These are phyloP conservation scores for Carlito syrichta DNA, from an alignment of 2,113 vertebrate species.

Conservation along the genomic window DNA sequence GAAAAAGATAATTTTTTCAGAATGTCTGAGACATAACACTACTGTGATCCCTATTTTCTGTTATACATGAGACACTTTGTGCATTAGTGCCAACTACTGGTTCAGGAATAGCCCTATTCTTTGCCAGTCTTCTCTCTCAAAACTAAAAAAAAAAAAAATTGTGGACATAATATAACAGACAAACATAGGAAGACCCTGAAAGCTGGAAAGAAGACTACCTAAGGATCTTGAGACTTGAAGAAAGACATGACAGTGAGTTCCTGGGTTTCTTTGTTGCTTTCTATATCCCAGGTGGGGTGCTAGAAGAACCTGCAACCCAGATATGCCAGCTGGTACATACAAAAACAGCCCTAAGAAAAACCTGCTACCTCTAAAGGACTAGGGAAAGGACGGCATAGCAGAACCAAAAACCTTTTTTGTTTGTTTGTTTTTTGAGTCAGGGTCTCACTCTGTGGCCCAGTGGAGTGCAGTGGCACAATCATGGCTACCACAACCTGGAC, in stretches of 20 bases:
- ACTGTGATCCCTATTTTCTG: background rate
- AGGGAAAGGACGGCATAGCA: background rate
- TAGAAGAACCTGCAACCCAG: background rate
- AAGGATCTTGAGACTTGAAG: background rate
- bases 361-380: background rate
- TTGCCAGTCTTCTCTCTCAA: background rate
- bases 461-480: too few relatives aligned
- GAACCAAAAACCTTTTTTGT: background rate
- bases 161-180: background rate
- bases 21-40: background rate
- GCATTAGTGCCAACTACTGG: background rate
- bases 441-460: too few relatives aligned
- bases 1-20: background rate
- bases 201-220: background rate
- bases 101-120: background rate
- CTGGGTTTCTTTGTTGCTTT: background rate
- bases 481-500: too few relatives aligned
- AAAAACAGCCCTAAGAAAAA: background rate
- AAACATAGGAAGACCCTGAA: background rate
- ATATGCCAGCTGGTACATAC: background rate
- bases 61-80: background rate
- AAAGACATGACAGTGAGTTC: background rate
- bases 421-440: too few relatives aligned
- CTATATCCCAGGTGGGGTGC: background rate
- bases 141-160: background rate